phyloP scores from a whole-genome alignment of 2,888 invertebrate genomes.

The Carcina quercana region DNA sequence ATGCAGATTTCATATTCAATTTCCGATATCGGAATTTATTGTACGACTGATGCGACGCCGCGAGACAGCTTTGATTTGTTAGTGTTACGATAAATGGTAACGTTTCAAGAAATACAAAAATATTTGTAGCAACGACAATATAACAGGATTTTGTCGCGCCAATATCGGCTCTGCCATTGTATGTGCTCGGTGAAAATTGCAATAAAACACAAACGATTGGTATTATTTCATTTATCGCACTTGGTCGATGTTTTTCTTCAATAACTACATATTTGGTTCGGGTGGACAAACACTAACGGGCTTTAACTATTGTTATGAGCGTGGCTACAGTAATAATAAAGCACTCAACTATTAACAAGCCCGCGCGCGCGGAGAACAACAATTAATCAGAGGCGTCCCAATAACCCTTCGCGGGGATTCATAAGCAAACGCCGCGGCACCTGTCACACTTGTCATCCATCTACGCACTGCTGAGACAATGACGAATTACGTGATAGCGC shows the following conservation, averaged over 20 bases:
- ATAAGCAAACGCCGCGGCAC: slow-evolving; percentile 31
- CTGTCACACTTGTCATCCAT: slow-evolving; percentile 50
- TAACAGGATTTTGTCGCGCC: no score
- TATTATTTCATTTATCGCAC: no score
- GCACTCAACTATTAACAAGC: background rate
- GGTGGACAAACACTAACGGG: no score
- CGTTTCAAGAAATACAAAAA: no score
- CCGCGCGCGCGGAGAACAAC: background rate
- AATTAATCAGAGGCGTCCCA: slow-evolving; percentile 19
- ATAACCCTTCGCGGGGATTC: slow-evolving; percentile 22
- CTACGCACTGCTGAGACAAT: slow-evolving; percentile 39
- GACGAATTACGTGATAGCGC: no score
- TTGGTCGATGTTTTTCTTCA: no score
- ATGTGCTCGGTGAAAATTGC: no score
- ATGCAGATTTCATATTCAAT: slow-evolving; percentile 52
- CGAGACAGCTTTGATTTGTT: slow-evolving; percentile 11
- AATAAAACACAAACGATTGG: no score
- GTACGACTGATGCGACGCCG: slow-evolving; percentile 23
- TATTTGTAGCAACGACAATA: no score
- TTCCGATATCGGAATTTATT: slow-evolving; percentile 43
- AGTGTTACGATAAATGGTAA: slow-evolving; percentile 9
- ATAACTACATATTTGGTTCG: no score
- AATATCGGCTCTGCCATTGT: no score
- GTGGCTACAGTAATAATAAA: background rate
- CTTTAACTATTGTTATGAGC: background rate